These are phyloP conservation scores for Poecilia picta DNA, from an alignment of 2,797 vertebrate species.

Conservation along the genomic window DNA sequence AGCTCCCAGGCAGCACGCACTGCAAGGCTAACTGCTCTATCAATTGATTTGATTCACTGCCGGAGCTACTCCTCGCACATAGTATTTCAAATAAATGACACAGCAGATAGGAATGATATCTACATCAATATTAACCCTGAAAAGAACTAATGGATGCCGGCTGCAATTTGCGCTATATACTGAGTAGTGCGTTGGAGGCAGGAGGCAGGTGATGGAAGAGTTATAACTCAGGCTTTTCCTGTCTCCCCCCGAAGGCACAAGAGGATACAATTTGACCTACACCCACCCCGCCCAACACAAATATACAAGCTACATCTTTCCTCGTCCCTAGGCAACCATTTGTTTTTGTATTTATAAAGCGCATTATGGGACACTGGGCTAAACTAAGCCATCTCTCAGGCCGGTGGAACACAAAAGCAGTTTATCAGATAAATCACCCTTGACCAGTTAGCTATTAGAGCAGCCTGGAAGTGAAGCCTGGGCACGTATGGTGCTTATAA, in stretches of 20 bases:
- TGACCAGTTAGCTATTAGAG: conserved; percentile 82
- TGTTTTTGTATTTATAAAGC: conserved; percentile 82
- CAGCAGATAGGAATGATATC: conserved; percentile 98
- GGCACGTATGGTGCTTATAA: conserved; percentile 80
- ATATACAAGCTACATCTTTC: conserved; percentile 74
- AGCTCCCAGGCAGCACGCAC: conserved; percentile 86
- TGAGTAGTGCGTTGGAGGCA: conserved; percentile 86
- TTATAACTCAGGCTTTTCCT: conserved; percentile 75
- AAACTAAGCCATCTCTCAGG: conserved; percentile 76
- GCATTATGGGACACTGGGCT: conserved; percentile 72
- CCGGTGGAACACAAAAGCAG: conserved; percentile 78
- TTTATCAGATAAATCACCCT: conserved; percentile 83
- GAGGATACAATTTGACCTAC: conserved; percentile 76
- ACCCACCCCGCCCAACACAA: conserved; percentile 72
- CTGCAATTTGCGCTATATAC: conserved; percentile 92
- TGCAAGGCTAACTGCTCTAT: conserved; percentile 97
- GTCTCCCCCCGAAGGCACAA: conserved; percentile 57
- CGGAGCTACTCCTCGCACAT: conserved; percentile 92
- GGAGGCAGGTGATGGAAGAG: conserved; percentile 79
- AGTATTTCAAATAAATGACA: conserved; percentile 99
- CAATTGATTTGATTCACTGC: conserved; percentile 99
- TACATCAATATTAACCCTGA: conserved; percentile 99
- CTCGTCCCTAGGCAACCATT: conserved; percentile 76
- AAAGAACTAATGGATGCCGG: conserved; percentile 94
- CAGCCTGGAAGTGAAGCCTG: conserved; percentile 70